Evolutionary conservation across 2,888 invertebrate species (phyloP).

Genomic region (Dasysyrphus albostriatus): DNA sequence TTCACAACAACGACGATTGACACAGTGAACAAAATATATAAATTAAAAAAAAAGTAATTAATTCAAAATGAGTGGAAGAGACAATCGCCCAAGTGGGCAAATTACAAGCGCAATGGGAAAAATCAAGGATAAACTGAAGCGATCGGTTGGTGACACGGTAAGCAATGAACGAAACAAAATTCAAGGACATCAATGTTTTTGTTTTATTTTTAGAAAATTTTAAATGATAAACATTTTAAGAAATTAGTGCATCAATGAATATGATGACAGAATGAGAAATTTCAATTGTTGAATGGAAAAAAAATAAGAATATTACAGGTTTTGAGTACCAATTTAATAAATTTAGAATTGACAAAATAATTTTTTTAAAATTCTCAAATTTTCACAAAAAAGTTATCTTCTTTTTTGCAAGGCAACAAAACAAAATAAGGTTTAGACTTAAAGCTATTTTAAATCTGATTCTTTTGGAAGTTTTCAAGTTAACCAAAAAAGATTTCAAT

Average conservation of each 20-base stretch:
- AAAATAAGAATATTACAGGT: no score
- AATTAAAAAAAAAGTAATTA: not conserved
- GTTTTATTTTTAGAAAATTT: conserved; percentile 24
- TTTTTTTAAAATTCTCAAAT: no score
- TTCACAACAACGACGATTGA: conserved; percentile 24
- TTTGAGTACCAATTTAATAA: no score
- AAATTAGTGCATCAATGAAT: not conserved
- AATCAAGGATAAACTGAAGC: conserved; percentile 82
- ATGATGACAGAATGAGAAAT: not conserved
- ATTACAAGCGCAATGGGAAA: conserved; percentile 83
- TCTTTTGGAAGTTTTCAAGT: no score
- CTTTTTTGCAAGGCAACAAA: no score
- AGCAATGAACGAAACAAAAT: conserved; percentile 29
- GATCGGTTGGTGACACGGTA: conserved; percentile 77
- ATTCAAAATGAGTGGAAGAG: conserved; percentile 83
- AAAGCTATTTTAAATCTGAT: no score
- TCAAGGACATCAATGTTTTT: conserved; percentile 27
- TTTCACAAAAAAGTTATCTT: no score
- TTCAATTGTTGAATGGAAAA: not conserved
- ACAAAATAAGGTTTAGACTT: no score
- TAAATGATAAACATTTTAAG: not conserved
- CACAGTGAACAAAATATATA: conserved; percentile 8
- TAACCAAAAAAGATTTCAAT: no score
- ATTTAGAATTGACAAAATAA: no score
- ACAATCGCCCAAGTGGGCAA: conserved; percentile 81